Evolutionary conservation across 1,140 invertebrate species (phyloP), one percentile per base, ranked within the genome.

Genomic region (Magallana angulata): DNA sequence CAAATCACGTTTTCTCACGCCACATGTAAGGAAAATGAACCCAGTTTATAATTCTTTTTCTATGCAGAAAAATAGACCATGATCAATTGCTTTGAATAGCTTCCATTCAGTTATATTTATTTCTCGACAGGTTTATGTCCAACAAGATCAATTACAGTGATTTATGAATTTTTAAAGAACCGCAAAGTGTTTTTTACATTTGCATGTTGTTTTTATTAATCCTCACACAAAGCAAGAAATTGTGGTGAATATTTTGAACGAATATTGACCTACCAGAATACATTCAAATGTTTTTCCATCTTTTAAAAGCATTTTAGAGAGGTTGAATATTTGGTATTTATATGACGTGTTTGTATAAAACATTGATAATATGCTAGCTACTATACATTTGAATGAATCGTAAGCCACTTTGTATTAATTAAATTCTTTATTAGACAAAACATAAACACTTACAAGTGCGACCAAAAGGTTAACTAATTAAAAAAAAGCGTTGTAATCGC

Each of bases 1-100:
- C 68, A 76, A 76, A 76, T 76, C 12, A 76, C 14, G 36, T 76
- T 76, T 76, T 76, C 68, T 76, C 68, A 76, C 68, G 68, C 68
- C 8, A 76, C 24, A 76, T 36, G 24, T 76, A 36, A 36, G 12
- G 30, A 76, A 18, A 36, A 7, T 36, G 24, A 76, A 76, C 18
- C 24, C 24, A 6, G 7, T 3, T 76, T 11, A 76, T 30, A 76
- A 76, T 30, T 30, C 68, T 76, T 48, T 12, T 11, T 76, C 18
- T 30, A 76, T 76, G 24, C 24, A 76, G 36, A 48, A 36, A 76
- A 76, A n/a, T 68, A 36, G 68, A 12, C 24, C 11, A 30, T 36
- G 68, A 76, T 76, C 24, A 76, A 76, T 36, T 4, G 68, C 12
- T 12, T 30, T 24, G 24, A 30, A 30, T 4, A 30, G 18, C 24